These are phyloP conservation scores for Pocota personata DNA, from an alignment of 2,888 invertebrate species.

Conservation along the genomic window DNA sequence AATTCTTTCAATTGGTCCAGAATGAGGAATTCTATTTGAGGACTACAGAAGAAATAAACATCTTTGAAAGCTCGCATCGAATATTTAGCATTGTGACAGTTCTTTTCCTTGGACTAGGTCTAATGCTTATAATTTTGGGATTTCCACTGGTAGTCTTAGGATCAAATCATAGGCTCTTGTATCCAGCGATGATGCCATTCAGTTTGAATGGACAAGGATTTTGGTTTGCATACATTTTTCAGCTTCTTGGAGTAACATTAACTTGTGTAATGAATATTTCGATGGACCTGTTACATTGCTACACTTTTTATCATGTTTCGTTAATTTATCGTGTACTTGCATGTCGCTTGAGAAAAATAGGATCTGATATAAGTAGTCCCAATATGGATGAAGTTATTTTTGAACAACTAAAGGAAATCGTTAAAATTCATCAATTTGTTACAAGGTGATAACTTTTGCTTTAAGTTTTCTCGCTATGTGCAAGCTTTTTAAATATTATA, in stretches of 20 bases:
- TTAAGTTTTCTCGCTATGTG: no score
- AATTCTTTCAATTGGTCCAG: conserved; percentile 73
- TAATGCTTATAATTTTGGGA: no score
- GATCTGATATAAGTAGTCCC: neutral
- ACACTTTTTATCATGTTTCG: conserved; percentile 77
- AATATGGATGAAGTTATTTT: neutral
- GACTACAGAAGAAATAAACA: conserved; percentile 50
- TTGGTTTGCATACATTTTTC: conserved; percentile 76
- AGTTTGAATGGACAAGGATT: conserved; percentile 76
- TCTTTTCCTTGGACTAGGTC: no score
- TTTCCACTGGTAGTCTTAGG: conserved; percentile 42
- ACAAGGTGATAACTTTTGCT: conserved; percentile 19
- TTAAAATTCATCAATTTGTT: conserved; percentile 1
- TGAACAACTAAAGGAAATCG: neutral
- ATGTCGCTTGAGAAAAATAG: conserved; percentile 74
- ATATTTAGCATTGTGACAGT: conserved; percentile 65
- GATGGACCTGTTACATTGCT: conserved; percentile 77
- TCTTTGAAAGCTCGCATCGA: conserved; percentile 71
- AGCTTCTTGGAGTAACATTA: conserved; percentile 75
- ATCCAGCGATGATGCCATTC: conserved; percentile 78
- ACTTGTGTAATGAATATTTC: conserved; percentile 75
- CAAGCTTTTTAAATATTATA: no score
- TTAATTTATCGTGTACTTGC: conserved; percentile 76
- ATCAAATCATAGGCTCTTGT: conserved; percentile 76
- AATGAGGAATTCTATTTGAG: conserved; percentile 46